Conservation (phyloP, 2,797 vertebrate species). For the Borostomias antarcticus region DNA sequence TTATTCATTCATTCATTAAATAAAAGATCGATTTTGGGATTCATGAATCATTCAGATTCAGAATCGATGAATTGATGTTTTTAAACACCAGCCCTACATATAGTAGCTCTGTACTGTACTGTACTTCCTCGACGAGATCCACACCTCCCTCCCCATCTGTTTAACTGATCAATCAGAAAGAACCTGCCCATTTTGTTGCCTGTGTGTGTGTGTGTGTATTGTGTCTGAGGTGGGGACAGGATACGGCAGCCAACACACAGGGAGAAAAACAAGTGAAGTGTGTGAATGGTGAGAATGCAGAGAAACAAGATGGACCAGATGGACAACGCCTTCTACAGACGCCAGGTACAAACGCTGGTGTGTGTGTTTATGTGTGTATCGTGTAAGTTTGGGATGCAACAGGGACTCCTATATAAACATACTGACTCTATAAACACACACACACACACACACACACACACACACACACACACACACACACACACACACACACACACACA, state of each 20-base stretch:
- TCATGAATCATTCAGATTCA: no score
- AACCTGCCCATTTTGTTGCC: constrained; percentile 53
- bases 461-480: background rate
- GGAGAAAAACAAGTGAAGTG: constrained; percentile 12
- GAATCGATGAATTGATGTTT: no score
- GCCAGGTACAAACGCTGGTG: constrained; percentile 2
- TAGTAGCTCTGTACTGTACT: no score
- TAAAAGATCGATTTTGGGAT: no score
- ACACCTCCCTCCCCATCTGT: constrained; percentile 34
- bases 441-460: background rate
- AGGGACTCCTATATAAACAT: background rate
- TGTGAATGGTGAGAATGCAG: constrained; percentile 7
- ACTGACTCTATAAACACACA: background rate
- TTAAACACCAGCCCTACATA: no score
- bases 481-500: background rate
- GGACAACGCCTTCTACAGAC: constrained; percentile 2
- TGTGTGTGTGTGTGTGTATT: constrained; percentile 29
- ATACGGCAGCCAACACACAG: background rate
- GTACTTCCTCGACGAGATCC: constrained; percentile 24
- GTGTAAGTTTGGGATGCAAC: background rate
- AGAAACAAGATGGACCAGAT: constrained; percentile 12
- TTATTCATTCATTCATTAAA: no score
- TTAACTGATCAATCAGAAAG: constrained; percentile 71
- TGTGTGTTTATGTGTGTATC: background rate
- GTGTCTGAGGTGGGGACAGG: constrained; percentile 30